These are phyloP conservation scores for Ridgeia piscesae DNA, from an alignment of 1,140 invertebrate genomes.

Conservation along the genomic window DNA sequence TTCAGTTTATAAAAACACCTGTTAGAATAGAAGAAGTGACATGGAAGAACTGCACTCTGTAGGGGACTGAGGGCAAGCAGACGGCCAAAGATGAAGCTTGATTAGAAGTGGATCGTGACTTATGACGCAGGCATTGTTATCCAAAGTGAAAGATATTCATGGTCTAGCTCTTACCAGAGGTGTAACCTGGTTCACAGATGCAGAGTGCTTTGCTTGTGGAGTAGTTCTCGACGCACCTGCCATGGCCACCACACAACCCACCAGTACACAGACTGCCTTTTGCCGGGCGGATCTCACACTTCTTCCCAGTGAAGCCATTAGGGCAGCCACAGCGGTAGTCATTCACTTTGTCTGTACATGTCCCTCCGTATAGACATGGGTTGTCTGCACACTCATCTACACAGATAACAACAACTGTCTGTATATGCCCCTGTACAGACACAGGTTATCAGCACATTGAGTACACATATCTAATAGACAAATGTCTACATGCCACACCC, in stretches of 20 bases:
- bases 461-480: too few species aligned
- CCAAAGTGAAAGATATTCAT: background rate
- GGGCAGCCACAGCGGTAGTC: slow-evolving; percentile 41
- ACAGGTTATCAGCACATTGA: background rate
- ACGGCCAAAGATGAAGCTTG: too few species aligned
- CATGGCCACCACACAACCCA: background rate
- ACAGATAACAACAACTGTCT: background rate
- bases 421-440: background rate
- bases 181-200: background rate
- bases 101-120: background rate
- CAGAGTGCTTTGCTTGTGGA: background rate
- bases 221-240: background rate
- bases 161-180: background rate
- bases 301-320: slow-evolving; percentile 33
- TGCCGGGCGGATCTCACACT: slow-evolving; percentile 16
- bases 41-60: background rate
- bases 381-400: slow-evolving; percentile 33
- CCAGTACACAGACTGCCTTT: background rate
- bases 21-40: background rate
- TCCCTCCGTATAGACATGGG: slow-evolving; percentile 43
- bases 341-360: slow-evolving; percentile 29
- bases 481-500: too few species aligned
- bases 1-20: background rate
- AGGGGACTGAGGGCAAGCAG: too few species aligned
- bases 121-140: background rate